A percentile compares a stretch with the other conserved stretches of the same genome.
These are phyloP conservation scores for Epizoanthus rinbou DNA, from an alignment of 92 coral and sea anemone species.

Conservation along the genomic window DNA sequence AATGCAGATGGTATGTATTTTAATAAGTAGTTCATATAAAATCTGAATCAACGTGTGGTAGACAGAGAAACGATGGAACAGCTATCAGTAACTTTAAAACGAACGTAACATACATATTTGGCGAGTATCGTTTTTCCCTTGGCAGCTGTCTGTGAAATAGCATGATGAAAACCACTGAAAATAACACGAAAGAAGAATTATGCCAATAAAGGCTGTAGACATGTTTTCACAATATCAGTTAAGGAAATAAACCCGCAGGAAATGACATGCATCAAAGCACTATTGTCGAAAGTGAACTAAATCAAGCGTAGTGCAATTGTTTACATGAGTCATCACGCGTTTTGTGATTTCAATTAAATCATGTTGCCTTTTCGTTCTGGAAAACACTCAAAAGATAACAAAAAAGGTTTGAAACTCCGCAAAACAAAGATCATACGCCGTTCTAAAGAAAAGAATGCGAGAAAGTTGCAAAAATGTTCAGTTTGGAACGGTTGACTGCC, in stretches of 20 bases:
- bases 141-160: no score
- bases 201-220: slow-evolving; percentile 1
- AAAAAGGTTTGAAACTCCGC: background rate
- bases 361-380: background rate
- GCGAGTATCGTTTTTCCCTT: no score
- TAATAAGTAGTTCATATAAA: no score
- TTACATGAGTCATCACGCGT: slow-evolving; percentile 26
- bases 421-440: background rate
- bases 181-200: background rate
- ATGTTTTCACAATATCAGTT: slow-evolving; percentile 35
- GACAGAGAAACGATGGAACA: no score
- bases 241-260: slow-evolving; percentile 31
- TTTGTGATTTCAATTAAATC: slow-evolving; percentile 35
- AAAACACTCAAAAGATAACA: background rate
- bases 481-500: no score
- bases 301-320: slow-evolving; percentile 19
- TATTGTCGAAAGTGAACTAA: slow-evolving; percentile 8
- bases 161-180: slow-evolving; percentile 1
- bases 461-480: no score
- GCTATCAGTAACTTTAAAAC: no score
- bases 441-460: background rate
- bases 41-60: no score
- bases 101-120: no score
- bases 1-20: no score
- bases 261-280: slow-evolving; percentile 28